Evolutionary conservation across 2,797 vertebrate species (phyloP).

Genomic region (Pogonophryne albipinna): DNA sequence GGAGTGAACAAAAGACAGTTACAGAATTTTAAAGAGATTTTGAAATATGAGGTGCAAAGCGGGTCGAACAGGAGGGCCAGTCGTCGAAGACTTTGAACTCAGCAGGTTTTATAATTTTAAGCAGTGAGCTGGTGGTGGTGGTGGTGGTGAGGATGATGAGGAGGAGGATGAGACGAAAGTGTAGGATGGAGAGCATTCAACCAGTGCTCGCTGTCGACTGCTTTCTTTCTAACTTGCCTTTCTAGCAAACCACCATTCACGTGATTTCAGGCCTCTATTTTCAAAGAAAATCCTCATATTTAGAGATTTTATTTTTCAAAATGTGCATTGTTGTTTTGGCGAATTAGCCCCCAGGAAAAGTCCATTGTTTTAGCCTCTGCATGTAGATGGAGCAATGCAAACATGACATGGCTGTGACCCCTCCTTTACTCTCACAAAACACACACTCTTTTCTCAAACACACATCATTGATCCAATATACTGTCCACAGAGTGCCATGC

Average conservation of each 20-base stretch:
- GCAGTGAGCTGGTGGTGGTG: conserved; percentile 71
- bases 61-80: conserved; percentile 81
- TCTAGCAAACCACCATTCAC: conserved; percentile 43
- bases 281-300: conserved; percentile 30
- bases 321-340: conserved; percentile 14
- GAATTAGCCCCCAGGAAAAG: conserved; percentile 44
- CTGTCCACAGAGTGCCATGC: conserved; percentile 94
- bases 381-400: conserved; percentile 86
- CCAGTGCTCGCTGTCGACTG: conserved; percentile 59
- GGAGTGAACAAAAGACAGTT: conserved; percentile 89
- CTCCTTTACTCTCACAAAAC: conserved; percentile 70
- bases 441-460: conserved; percentile 12
- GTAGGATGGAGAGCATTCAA: conserved; percentile 75
- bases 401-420: conserved; percentile 94
- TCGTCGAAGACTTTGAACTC: conserved; percentile 85
- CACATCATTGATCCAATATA: conserved; percentile 91
- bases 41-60: conserved; percentile 85
- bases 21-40: conserved; percentile 88
- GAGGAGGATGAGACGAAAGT: conserved; percentile 68
- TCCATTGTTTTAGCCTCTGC: conserved; percentile 46
- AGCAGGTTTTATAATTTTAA: conserved; percentile 83
- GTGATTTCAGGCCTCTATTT: conserved; percentile 37
- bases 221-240: conserved; percentile 27
- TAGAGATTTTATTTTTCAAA: conserved; percentile 35
- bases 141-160: conserved; percentile 25